These are phyloP conservation scores for Liparis tanakae DNA, from an alignment of 2,797 vertebrate species.

Conservation along the genomic window DNA sequence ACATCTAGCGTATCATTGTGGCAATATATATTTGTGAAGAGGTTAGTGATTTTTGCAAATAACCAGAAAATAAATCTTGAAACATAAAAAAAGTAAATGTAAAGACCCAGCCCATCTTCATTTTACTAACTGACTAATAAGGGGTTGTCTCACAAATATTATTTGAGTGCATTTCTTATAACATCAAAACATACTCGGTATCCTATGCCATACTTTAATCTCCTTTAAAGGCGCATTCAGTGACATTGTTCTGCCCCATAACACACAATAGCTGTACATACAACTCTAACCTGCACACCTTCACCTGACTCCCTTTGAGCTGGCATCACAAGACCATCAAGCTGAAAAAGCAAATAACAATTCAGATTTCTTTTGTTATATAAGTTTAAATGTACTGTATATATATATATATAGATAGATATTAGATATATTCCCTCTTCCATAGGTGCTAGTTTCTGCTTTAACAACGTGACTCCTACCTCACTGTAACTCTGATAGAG, in stretches of 20 bases:
- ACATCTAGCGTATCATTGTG: slow-evolving; percentile 47
- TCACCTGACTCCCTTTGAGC: slow-evolving; percentile 22
- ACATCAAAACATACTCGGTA: slow-evolving; percentile 64
- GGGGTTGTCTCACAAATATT: slow-evolving; percentile 37
- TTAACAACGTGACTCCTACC: slow-evolving; percentile 29
- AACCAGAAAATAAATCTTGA: slow-evolving; percentile 25
- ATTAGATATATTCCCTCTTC: slow-evolving; percentile 37
- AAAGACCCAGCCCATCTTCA: slow-evolving; percentile 46
- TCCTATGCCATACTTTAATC: slow-evolving; percentile 49
- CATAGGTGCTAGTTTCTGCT: slow-evolving; percentile 35
- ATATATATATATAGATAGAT: slow-evolving; percentile 12
- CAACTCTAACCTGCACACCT: slow-evolving; percentile 32
- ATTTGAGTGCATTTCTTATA: slow-evolving; percentile 53
- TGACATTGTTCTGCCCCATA: slow-evolving; percentile 33
- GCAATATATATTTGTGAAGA: slow-evolving; percentile 56
- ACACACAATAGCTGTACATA: slow-evolving; percentile 40
- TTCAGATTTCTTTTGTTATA: slow-evolving; percentile 38
- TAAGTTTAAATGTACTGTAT: slow-evolving; percentile 40
- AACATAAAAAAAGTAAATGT: slow-evolving; percentile 5
- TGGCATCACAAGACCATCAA: slow-evolving; percentile 44
- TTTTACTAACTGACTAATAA: slow-evolving; percentile 51
- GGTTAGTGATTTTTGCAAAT: slow-evolving; percentile 44
- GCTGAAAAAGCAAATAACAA: slow-evolving; percentile 52
- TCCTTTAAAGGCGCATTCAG: slow-evolving; percentile 47
- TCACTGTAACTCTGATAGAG: slow-evolving; percentile 32